Evolutionary conservation across 2,113 vertebrate species (phyloP).

Genomic region (Ammodramus savannarum): DNA sequence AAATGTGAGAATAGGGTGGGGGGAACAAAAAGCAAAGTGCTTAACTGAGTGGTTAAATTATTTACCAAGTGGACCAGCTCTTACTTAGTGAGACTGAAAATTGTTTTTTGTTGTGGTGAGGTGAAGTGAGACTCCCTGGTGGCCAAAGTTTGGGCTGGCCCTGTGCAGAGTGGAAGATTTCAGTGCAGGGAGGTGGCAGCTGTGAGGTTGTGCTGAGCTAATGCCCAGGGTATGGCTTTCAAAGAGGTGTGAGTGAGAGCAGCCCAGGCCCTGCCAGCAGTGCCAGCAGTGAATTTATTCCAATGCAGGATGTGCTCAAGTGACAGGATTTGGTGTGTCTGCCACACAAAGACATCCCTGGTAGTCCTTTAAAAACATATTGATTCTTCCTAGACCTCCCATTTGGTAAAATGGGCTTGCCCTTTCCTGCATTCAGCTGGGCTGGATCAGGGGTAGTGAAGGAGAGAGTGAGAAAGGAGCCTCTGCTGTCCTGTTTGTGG

Average conservation of each 20-base stretch:
- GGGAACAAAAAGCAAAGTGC: background rate
- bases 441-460: background rate
- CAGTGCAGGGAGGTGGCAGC: background rate
- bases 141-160: background rate
- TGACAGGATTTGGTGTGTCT: background rate
- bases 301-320: background rate
- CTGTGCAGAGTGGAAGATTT: background rate
- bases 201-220: background rate
- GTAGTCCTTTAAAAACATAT: background rate
- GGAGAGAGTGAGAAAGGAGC: background rate
- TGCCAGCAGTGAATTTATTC: background rate
- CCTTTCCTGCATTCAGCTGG: background rate
- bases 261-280: background rate
- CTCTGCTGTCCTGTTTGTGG: background rate
- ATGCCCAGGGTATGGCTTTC: background rate
- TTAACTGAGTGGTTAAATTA: conserved; percentile 15
- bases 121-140: background rate
- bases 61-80: background rate
- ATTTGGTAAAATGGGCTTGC: background rate
- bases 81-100: background rate
- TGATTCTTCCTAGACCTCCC: background rate
- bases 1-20: background rate
- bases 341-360: background rate
- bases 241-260: background rate
- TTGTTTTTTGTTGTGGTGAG: background rate